Percentiles rank a stretch among this genome's conserved stretches.
phyloP scores from a whole-genome alignment of 2,113 vertebrate species.

The Myxocyprinus asiaticus region DNA sequence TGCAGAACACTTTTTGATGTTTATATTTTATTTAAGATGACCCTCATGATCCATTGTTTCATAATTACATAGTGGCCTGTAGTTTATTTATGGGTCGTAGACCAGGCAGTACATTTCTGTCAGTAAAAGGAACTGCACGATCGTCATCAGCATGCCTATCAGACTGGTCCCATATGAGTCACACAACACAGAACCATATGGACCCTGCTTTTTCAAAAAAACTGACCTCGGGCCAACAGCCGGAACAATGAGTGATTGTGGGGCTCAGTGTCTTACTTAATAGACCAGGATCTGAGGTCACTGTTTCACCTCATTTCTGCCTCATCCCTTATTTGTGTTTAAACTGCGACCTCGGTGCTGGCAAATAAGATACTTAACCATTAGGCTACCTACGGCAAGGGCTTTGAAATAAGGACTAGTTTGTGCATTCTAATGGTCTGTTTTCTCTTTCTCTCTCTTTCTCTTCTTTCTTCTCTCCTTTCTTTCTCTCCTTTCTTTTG shows the following conservation, averaged over 20 bases:
- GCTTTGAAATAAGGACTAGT: conserved; percentile 14
- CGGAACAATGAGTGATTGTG: background rate
- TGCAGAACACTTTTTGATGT: no score
- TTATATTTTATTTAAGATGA: no score
- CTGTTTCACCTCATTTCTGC: no score
- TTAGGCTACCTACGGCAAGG: background rate
- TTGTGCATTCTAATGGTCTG: conserved; percentile 41
- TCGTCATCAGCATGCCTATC: conserved; percentile 2
- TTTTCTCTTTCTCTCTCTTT: no score
- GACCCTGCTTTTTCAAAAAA: no score
- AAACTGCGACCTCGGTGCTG: conserved; percentile 10
- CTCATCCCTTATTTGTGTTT: no score
- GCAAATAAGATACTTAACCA: conserved; percentile 18
- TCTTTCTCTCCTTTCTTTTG: no score
- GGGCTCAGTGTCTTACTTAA: no score
- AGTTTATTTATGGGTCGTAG: background rate
- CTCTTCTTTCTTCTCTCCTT: no score
- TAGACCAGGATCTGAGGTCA: no score
- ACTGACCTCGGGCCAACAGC: background rate
- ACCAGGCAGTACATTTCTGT: background rate
- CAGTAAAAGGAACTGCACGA: background rate
- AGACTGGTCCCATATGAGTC: background rate
- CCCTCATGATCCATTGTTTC: no score
- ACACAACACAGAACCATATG: background rate
- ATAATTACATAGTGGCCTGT: no score